These are phyloP conservation scores for Embiotoca jacksoni DNA, from an alignment of 2,113 vertebrate genomes.

Conservation along the genomic window DNA sequence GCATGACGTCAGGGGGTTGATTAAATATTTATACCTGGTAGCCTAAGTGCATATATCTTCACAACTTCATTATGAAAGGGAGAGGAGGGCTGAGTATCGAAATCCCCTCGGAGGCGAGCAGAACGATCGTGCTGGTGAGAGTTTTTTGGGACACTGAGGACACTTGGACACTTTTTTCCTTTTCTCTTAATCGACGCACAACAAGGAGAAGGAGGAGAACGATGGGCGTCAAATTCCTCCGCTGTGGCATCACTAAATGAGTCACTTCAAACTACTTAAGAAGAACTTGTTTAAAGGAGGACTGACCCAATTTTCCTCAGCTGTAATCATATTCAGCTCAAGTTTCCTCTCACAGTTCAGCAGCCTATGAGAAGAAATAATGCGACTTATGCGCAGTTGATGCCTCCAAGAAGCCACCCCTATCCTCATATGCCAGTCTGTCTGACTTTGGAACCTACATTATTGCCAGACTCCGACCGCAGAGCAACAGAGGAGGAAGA, in stretches of 20 bases:
- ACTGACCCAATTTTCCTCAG: conserved; percentile 7
- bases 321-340: conserved; percentile 21
- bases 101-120: conserved; percentile 39
- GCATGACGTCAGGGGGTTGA: conserved; percentile 90
- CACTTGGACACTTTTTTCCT: conserved; percentile 39
- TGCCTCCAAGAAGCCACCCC: conserved; percentile 54
- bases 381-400: conserved; percentile 46
- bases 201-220: conserved; percentile 7
- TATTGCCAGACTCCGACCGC: conserved; percentile 43
- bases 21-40: conserved; percentile 85
- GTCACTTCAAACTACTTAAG: conserved; percentile 38
- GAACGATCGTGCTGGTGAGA: conserved; percentile 26
- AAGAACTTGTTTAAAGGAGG: conserved; percentile 37
- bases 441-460: conserved; percentile 52
- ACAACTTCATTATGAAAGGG: conserved; percentile 75
- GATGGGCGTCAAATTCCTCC: conserved; percentile 15
- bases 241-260: conserved; percentile 18
- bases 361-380: conserved; percentile 53
- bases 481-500: conserved; percentile 55
- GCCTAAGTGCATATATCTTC: conserved; percentile 66
- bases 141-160: conserved; percentile 29
- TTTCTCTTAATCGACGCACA: background rate
- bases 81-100: conserved; percentile 50
- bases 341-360: conserved; percentile 44
- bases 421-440: conserved; percentile 41